Evolutionary conservation across 2,113 vertebrate genomes (phyloP).

Genomic region (Sclerurus mexicanus): DNA sequence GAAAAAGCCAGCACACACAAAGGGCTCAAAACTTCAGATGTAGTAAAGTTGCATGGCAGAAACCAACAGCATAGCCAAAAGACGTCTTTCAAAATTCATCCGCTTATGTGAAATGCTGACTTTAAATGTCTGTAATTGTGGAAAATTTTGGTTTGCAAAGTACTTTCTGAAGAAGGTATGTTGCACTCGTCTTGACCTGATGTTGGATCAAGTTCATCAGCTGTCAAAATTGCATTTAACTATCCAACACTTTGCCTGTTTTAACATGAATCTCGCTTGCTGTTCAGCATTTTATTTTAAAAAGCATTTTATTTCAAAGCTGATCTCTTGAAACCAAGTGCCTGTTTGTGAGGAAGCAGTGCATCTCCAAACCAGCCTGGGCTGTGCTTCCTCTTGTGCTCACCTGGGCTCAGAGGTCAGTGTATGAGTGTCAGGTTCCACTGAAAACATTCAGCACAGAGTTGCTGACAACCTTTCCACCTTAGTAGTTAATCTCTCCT

Average conservation of each 20-base stretch:
- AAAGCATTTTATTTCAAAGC: neutral
- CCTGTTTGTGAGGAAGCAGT: neutral
- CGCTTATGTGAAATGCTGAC: neutral
- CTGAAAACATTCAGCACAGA: neutral
- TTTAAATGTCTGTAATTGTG: neutral
- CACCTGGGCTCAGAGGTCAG: neutral
- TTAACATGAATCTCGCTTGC: neutral
- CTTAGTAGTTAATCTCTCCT: constrained; percentile 17
- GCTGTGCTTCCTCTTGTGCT: neutral
- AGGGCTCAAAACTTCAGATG: neutral
- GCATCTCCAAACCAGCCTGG: neutral
- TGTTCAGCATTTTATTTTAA: neutral
- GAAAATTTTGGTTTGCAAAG: neutral
- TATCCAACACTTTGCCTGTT: neutral
- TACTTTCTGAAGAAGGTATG: neutral
- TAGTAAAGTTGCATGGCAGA: neutral
- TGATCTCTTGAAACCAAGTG: neutral
- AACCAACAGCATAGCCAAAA: neutral
- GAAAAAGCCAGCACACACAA: neutral
- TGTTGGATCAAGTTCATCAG: neutral
- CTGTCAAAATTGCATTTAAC: neutral
- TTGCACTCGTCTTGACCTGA: neutral
- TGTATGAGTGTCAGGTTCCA: neutral
- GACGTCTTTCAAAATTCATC: neutral
- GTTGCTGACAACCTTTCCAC: neutral